phyloP scores from a whole-genome alignment of 2,797 vertebrate genomes.

The Chrosomus eos region DNA sequence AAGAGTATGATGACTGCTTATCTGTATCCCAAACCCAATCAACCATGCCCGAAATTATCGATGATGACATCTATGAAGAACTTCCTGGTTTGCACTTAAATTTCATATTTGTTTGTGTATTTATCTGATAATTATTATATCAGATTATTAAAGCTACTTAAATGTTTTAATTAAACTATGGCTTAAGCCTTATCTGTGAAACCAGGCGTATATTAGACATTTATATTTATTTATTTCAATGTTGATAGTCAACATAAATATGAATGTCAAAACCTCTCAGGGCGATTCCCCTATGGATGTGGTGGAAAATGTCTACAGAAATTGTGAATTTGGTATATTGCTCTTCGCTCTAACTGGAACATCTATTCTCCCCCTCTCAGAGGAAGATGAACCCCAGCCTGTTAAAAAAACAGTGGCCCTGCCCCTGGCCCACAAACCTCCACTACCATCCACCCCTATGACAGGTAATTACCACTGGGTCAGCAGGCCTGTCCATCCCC shows the following conservation, averaged over 20 bases:
- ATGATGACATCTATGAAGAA: constrained; percentile 94
- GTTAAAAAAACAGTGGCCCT: constrained; percentile 67
- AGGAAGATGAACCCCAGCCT: constrained; percentile 76
- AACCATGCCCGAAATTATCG: constrained; percentile 51
- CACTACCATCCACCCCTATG: constrained; percentile 71
- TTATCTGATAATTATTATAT: not conserved
- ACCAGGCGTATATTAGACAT: no score
- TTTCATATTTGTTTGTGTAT: not conserved
- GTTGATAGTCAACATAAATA: not conserved
- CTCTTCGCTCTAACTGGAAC: not conserved
- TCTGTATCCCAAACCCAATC: constrained; percentile 5
- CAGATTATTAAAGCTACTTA: not conserved
- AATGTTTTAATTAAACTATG: no score
- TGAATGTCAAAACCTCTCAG: not conserved
- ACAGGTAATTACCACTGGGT: constrained; percentile 68
- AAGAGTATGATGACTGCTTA: constrained; percentile 85
- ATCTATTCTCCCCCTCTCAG: constrained; percentile 67
- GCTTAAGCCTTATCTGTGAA: no score
- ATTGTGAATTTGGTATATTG: constrained; percentile 32
- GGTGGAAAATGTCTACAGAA: constrained; percentile 1
- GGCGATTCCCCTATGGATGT: not conserved
- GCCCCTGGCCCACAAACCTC: constrained; percentile 69
- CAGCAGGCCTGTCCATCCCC: constrained; percentile 34
- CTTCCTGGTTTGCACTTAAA: constrained; percentile 85
- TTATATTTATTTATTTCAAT: not conserved